These are phyloP conservation scores for Scatophagus argus DNA, from an alignment of 2,113 vertebrate species.

Conservation along the genomic window DNA sequence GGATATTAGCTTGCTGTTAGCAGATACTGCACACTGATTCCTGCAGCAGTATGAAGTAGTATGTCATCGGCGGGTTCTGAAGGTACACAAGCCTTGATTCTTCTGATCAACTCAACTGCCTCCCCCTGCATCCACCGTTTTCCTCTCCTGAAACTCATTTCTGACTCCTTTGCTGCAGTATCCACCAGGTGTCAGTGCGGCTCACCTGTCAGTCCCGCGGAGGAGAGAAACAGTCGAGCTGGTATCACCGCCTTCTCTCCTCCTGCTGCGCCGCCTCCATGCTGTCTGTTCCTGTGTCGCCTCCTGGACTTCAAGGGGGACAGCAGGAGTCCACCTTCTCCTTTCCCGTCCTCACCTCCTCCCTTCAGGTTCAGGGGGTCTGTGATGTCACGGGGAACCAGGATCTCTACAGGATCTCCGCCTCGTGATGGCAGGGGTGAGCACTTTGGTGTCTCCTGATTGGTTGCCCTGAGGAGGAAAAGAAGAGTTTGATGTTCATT, in stretches of 20 bases:
- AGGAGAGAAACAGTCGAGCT: conserved; percentile 27
- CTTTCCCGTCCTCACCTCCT: conserved; percentile 66
- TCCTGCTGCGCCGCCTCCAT: conserved; percentile 54
- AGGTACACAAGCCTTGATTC: no score
- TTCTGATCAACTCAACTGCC: no score
- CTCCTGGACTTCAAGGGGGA: conserved; percentile 85
- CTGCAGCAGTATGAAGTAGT: no score
- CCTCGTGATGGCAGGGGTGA: conserved; percentile 89
- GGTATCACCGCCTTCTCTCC: conserved; percentile 17
- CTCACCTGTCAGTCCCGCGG: conserved; percentile 50
- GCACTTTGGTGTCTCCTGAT: conserved; percentile 90
- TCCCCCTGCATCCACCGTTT: no score
- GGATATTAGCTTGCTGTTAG: no score
- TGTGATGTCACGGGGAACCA: conserved; percentile 92
- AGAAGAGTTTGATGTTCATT: accelerated
- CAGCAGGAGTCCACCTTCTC: conserved; percentile 76
- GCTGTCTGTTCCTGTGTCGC: conserved; percentile 86
- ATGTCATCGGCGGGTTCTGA: no score
- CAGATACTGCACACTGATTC: no score
- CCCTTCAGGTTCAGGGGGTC: conserved; percentile 92
- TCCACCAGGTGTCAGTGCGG: background rate
- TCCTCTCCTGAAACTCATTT: no score
- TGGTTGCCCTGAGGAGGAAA: conserved; percentile 76
- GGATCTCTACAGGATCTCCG: conserved; percentile 91
- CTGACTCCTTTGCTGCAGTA: no score